Conservation (phyloP, 2,888 invertebrate genomes). For the Drosophila mimetica region DNA sequence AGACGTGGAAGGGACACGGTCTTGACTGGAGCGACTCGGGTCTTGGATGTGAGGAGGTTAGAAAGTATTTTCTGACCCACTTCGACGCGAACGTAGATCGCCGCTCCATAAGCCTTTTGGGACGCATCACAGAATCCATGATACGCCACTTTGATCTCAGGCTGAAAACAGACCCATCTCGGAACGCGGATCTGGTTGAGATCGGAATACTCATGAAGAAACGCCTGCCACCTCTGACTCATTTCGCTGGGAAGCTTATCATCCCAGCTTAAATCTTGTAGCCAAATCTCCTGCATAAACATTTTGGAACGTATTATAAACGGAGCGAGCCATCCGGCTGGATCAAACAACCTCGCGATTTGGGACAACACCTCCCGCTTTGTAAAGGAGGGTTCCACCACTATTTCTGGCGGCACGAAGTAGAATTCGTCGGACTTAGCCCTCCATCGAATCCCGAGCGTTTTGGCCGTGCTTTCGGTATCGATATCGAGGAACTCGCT, state of each 20-base stretch:
- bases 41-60: too few relatives aligned
- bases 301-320: too few relatives aligned
- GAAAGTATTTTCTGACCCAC: neutral
- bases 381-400: too few relatives aligned
- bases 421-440: too few relatives aligned
- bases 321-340: too few relatives aligned
- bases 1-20: too few relatives aligned
- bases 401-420: too few relatives aligned
- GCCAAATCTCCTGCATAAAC: neutral
- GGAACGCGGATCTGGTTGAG: neutral
- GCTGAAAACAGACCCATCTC: neutral
- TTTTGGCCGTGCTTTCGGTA: neutral
- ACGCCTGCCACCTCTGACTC: neutral
- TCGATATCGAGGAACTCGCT: too few relatives aligned
- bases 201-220: neutral
- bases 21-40: too few relatives aligned
- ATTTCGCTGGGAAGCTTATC: neutral
- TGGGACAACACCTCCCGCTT: neutral
- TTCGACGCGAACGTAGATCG: constrained; percentile 8
- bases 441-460: neutral
- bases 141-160: neutral
- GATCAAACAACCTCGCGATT: too few relatives aligned
- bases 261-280: neutral
- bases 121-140: too few relatives aligned
- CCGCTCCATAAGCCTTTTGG: constrained; percentile 1